Conservation (phyloP, 2,888 invertebrate genomes). For the Hedya salicella region DNA sequence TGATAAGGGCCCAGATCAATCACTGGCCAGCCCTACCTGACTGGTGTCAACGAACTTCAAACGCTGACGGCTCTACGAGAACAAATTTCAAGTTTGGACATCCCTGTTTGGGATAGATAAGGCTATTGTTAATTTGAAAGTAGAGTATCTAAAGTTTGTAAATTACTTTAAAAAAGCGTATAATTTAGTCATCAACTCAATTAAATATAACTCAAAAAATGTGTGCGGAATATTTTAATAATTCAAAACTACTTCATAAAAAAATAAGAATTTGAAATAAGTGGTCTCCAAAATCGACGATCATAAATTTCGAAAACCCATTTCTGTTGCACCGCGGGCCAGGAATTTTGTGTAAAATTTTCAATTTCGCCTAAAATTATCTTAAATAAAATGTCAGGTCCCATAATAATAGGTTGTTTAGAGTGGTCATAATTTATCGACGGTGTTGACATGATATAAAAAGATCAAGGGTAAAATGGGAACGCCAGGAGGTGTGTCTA, state of each 20-base stretch:
- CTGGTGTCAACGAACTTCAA: conserved; percentile 78
- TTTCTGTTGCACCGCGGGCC: conserved; percentile 73
- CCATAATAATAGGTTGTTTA: conserved; percentile 80
- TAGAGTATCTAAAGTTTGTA: neutral
- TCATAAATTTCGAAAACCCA: conserved; percentile 77
- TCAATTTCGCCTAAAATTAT: conserved; percentile 76
- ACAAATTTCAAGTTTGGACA: conserved; percentile 25
- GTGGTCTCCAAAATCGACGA: conserved; percentile 52
- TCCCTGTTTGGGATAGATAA: conserved; percentile 25
- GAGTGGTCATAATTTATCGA: conserved; percentile 77
- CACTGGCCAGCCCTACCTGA: conserved; percentile 80
- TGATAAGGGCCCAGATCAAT: conserved; percentile 83
- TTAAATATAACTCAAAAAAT: conserved; percentile 9
- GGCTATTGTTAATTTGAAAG: neutral
- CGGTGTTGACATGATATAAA: conserved; percentile 79
- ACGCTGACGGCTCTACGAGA: conserved; percentile 58
- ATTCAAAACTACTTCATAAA: conserved; percentile 41
- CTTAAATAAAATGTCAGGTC: conserved; percentile 79
- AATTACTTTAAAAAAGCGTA: neutral
- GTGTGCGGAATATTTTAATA: conserved; percentile 61
- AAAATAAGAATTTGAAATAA: conserved; percentile 39
- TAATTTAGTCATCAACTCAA: too few species aligned
- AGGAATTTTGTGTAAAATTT: conserved; percentile 68
- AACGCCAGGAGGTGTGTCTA: conserved; percentile 77
- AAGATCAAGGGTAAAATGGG: conserved; percentile 64